Percentiles rank a stretch among this genome's conserved stretches.
Evolutionary conservation across 2,888 invertebrate species (phyloP).

Genomic region (Pristionchus japonicus): DNA sequence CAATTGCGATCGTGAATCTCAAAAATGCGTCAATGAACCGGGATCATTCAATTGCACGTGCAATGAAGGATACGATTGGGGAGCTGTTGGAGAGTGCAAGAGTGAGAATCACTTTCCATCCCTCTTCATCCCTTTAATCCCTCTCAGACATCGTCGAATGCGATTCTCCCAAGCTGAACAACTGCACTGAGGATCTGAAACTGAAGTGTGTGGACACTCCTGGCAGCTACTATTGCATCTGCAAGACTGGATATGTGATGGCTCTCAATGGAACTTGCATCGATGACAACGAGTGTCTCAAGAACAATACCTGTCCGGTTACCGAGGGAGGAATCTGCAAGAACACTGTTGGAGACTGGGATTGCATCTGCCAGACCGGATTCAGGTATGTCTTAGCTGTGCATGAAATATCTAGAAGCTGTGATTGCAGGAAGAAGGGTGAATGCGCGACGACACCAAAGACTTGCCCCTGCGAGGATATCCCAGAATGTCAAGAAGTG

Average conservation of each 20-base stretch:
- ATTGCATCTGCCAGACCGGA: neutral
- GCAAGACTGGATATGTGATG: slow-evolving; percentile 42
- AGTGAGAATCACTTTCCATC: neutral
- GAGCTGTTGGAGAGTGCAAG: neutral
- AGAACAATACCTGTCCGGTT: neutral
- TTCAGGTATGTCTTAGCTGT: neutral
- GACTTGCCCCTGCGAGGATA: slow-evolving; percentile 22
- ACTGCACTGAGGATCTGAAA: slow-evolving; percentile 5
- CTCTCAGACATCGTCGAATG: slow-evolving; percentile 43
- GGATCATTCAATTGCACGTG: slow-evolving; percentile 76
- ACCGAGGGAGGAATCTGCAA: neutral
- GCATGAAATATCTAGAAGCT: neutral
- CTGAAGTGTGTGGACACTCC: slow-evolving; percentile 40
- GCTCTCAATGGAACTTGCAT: slow-evolving; percentile 14
- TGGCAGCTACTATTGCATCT: slow-evolving; percentile 42
- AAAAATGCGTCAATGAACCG: slow-evolving; percentile 54
- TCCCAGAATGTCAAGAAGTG: slow-evolving; percentile 22
- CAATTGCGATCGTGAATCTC: slow-evolving; percentile 50
- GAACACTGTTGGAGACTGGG: neutral
- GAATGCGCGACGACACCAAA: neutral
- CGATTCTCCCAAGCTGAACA: neutral
- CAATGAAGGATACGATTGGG: slow-evolving; percentile 79
- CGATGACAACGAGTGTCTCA: slow-evolving; percentile 34
- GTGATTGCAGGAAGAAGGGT: neutral
- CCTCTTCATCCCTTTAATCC: neutral